A percentile compares a stretch with the other conserved stretches of the same genome.
phyloP scores from a whole-genome alignment of 2,797 vertebrate species.

The Notolabrus celidotus region DNA sequence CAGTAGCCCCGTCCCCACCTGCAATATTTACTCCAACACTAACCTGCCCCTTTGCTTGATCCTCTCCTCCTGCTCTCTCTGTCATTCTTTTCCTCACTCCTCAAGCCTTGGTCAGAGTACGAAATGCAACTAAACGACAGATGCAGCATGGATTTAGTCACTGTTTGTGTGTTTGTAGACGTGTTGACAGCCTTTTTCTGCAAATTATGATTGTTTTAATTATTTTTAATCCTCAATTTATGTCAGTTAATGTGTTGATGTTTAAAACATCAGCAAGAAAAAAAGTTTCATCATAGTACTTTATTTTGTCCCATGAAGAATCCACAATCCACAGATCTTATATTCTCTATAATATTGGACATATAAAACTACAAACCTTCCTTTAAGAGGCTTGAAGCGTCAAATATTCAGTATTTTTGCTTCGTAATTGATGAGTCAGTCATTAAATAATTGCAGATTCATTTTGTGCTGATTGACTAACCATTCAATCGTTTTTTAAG shows the following conservation, averaged over 20 bases:
- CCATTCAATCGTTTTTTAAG: not conserved
- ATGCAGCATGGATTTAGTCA: constrained; percentile 10
- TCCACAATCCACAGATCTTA: not conserved
- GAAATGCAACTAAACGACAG: constrained; percentile 8
- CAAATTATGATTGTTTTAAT: not conserved
- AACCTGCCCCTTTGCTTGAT: constrained; percentile 60
- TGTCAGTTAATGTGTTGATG: not conserved
- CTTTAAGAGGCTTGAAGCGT: not conserved
- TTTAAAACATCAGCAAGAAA: not conserved
- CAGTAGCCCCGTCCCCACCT: constrained; percentile 43
- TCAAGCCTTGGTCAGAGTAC: constrained; percentile 67
- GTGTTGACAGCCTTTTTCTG: not conserved
- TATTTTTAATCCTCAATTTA: not conserved
- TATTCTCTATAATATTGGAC: not conserved
- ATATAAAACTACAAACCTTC: not conserved
- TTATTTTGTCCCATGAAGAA: not conserved
- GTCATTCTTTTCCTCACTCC: constrained; percentile 30
- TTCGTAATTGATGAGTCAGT: not conserved
- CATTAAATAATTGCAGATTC: not conserved
- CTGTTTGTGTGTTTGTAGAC: constrained; percentile 5
- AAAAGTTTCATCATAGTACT: not conserved
- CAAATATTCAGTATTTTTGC: not conserved
- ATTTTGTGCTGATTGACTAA: not conserved
- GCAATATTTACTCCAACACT: constrained; percentile 68
- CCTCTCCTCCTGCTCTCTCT: constrained; percentile 23